Base-by-base conservation (phyloP, 37 sponge, comb jelly and placozoan genomes). In the Aphrocallistes beatrix region DNA sequence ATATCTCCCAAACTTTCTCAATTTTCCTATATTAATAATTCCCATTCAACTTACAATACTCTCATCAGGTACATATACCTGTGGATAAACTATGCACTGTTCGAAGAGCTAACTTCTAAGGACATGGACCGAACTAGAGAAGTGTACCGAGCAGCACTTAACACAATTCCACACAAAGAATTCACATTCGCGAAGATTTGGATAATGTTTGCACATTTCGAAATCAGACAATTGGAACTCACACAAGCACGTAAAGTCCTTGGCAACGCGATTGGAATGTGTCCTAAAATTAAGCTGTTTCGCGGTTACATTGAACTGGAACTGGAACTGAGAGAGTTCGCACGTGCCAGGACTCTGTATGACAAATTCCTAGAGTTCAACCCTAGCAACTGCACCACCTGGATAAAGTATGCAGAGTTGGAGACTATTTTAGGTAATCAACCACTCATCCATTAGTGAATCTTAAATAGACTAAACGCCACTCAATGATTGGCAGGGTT, bases 101-200 rank as follows among this genome's bases (percentile, higher is more conserved):
- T 90, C 50, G 99, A 98, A 85, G 99, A 98, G 50, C 91, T 98
- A 36, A 84, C 87, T 16, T 92, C 94, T 23, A 91, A 93, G 37
- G 98, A 97, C 49, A 81, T 89, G 34, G 91, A 92, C 34, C 87
- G 92, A 38, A 88, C 98, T 47, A 50, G 99, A 19, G 90, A 93
- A 48, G 99, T 98, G 28, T 98, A 98, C 51, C 87, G 84, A 39
- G 92, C 96, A 6, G 93, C 94, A 51, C 60, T 98, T 8, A 91
- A 93, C 36, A 82, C 93, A 8, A 87, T 98, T 28, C 99, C 99
- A 0, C 99, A 98, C 87, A 84, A 83, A 38, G 83, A 90, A 60
- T 98, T 98, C 89, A 98, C 99, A 3, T 98, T 98, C 92, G 96
- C 94, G 37, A 98, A 98, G 81, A 87, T 98, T 13, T 98, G 99